These are phyloP conservation scores for Fistularia tabacaria DNA, from an alignment of 2,797 vertebrate species.

Conservation along the genomic window DNA sequence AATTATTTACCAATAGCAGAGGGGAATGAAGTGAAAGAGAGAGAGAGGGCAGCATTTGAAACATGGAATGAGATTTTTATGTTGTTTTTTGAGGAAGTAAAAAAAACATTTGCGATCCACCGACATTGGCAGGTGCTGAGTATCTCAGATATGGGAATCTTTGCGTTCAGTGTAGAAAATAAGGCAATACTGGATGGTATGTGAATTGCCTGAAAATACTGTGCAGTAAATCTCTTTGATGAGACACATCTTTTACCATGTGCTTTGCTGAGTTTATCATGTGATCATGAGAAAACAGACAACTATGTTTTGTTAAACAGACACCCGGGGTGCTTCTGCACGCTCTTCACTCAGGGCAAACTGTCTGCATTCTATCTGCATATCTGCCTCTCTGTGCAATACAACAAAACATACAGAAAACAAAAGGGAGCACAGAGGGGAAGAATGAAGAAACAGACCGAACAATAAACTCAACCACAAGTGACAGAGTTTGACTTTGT, in stretches of 20 bases:
- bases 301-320: slow-evolving; percentile 62
- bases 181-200: slow-evolving; percentile 20
- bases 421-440: slow-evolving; percentile 72
- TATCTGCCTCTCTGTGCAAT: slow-evolving; percentile 68
- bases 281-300: slow-evolving; percentile 55
- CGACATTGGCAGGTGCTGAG: slow-evolving; percentile 45
- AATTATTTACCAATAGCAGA: slow-evolving; percentile 80
- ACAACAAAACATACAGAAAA: slow-evolving; percentile 74
- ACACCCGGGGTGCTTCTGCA: slow-evolving; percentile 49
- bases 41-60: slow-evolving; percentile 36
- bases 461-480: slow-evolving; percentile 76
- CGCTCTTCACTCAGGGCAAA: slow-evolving; percentile 66
- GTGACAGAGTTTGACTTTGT: slow-evolving; percentile 71
- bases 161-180: slow-evolving; percentile 15
- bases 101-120: slow-evolving; percentile 66
- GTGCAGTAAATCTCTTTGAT: slow-evolving; percentile 28
- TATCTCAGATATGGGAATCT: slow-evolving; percentile 36
- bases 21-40: slow-evolving; percentile 33
- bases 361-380: slow-evolving; percentile 74
- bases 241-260: slow-evolving; percentile 11
- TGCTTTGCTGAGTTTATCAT: slow-evolving; percentile 31
- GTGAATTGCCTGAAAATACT: slow-evolving; percentile 27
- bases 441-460: slow-evolving; percentile 69
- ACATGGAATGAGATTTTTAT: slow-evolving; percentile 41
- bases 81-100: slow-evolving; percentile 45